These are phyloP conservation scores for Miltochrista miniata DNA, from an alignment of 2,888 invertebrate genomes.

Conservation along the genomic window DNA sequence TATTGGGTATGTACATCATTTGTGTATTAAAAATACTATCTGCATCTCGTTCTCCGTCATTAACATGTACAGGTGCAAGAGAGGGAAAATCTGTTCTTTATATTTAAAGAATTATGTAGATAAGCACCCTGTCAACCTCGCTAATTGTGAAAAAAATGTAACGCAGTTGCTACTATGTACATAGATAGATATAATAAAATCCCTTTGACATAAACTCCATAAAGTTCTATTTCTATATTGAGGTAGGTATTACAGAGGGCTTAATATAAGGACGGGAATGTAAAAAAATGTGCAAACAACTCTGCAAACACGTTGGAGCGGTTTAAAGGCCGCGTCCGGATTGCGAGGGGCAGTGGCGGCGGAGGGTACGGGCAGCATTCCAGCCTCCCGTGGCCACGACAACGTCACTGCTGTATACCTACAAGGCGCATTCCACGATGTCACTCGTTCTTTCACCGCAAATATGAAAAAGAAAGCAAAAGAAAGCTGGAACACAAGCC, in stretches of 20 bases:
- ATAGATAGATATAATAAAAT: neutral
- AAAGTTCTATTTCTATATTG: slow-evolving; percentile 32
- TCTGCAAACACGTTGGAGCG: slow-evolving; percentile 81
- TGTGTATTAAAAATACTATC: slow-evolving; percentile 37
- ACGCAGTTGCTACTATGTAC: too few species aligned
- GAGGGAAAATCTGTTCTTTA: too few species aligned
- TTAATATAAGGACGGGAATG: slow-evolving; percentile 78
- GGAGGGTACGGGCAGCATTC: slow-evolving; percentile 73
- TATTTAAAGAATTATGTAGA: too few species aligned
- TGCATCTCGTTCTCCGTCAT: too few species aligned
- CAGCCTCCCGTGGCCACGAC: slow-evolving; percentile 68
- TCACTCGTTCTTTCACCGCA: slow-evolving; percentile 49
- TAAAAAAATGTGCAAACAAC: slow-evolving; percentile 83
- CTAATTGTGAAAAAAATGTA: too few species aligned
- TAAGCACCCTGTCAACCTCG: too few species aligned
- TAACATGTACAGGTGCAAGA: too few species aligned
- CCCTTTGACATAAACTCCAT: slow-evolving; percentile 6
- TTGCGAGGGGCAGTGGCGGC: slow-evolving; percentile 74
- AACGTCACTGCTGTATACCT: slow-evolving; percentile 65
- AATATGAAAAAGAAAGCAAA: slow-evolving; percentile 47
- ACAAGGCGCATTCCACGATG: slow-evolving; percentile 59
- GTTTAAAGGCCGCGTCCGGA: slow-evolving; percentile 82
- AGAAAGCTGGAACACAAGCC: slow-evolving; percentile 47
- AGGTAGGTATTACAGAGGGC: slow-evolving; percentile 56
- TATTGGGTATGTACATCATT: slow-evolving; percentile 43